Evolutionary conservation across 2,797 vertebrate species (phyloP).

Genomic region (Manis javanica): DNA sequence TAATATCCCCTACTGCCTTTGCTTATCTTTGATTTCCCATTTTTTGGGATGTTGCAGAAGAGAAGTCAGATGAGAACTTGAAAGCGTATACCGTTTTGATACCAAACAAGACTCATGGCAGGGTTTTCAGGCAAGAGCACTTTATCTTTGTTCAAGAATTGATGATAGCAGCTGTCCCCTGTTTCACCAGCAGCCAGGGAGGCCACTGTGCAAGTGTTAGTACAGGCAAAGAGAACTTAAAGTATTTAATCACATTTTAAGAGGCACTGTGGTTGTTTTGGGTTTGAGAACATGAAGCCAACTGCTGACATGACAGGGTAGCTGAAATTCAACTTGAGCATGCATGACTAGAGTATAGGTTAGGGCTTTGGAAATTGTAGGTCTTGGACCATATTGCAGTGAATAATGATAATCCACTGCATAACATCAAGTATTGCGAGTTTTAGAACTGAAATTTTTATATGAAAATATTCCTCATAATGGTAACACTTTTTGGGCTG

Average conservation of each 20-base stretch:
- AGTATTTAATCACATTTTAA: conserved; percentile 44
- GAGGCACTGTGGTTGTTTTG: conserved; percentile 30
- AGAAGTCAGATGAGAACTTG: conserved; percentile 51
- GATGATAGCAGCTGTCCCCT: background rate
- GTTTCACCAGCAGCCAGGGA: background rate
- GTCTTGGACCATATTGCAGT: conserved; percentile 28
- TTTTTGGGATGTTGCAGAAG: background rate
- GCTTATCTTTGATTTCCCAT: conserved; percentile 37
- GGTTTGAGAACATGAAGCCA: conserved; percentile 44
- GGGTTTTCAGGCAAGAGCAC: background rate
- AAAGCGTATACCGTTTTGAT: conserved; percentile 51
- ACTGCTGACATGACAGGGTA: conserved; percentile 31
- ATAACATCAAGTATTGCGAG: conserved; percentile 22
- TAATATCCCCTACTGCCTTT: background rate
- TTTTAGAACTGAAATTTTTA: conserved; percentile 61
- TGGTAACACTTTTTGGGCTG: conserved; percentile 8
- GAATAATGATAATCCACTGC: conserved; percentile 40
- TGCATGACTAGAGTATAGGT: conserved; percentile 48
- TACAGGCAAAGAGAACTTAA: conserved; percentile 30
- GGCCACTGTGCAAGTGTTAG: background rate
- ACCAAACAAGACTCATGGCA: background rate
- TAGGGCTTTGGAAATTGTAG: conserved; percentile 25
- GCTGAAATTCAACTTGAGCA: conserved; percentile 52
- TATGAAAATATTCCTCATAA: conserved; percentile 30
- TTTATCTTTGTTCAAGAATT: conserved; percentile 52